Evolutionary conservation across 35 echinoderm and acorn worm species (phyloP).

Genomic region (Apostichopus californicus): DNA sequence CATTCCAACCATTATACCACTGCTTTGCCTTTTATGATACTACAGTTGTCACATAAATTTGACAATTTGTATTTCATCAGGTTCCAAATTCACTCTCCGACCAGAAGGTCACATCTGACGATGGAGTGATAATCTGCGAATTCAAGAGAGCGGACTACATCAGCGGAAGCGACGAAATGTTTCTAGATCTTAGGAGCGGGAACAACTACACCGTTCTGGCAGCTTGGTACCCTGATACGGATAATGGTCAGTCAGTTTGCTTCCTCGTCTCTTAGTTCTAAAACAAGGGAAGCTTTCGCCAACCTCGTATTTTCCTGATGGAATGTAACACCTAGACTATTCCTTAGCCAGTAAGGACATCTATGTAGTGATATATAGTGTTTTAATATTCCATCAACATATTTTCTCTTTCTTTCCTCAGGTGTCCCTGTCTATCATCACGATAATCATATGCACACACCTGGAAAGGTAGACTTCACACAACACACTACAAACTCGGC

Average conservation of each 20-base stretch:
- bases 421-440: not conserved
- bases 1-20: too few relatives aligned
- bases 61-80: not conserved
- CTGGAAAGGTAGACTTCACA: not conserved
- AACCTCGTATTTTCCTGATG: too few relatives aligned
- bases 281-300: too few relatives aligned
- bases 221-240: not conserved
- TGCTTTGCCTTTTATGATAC: too few relatives aligned
- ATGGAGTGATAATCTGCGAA: not conserved
- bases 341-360: too few relatives aligned
- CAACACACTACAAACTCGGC: not conserved
- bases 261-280: too few relatives aligned
- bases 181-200: not conserved
- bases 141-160: not conserved
- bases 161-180: not conserved
- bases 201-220: constrained; percentile 20
- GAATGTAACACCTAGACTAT: too few relatives aligned
- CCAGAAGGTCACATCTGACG: not conserved
- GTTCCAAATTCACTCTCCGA: not conserved
- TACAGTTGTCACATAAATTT: too few relatives aligned
- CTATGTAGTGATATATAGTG: too few relatives aligned
- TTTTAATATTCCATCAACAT: too few relatives aligned
- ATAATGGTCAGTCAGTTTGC: not conserved
- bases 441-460: not conserved
- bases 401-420: not conserved